Conservation (phyloP, 2,797 vertebrate genomes). For the Arctocebus calabarensis region DNA sequence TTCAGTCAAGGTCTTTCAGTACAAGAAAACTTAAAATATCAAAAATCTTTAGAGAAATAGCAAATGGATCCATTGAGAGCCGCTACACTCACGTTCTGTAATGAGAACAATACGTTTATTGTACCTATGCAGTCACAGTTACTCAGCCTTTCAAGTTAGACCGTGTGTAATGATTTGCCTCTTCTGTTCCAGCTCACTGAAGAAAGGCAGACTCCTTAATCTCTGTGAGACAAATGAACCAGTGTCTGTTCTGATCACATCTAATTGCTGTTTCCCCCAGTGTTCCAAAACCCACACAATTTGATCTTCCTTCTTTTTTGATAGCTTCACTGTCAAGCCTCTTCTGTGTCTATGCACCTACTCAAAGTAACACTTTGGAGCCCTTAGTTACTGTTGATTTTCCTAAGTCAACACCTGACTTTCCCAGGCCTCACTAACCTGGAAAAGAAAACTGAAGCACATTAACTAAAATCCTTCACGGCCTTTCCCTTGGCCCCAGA, state of each 20-base stretch:
- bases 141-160: constrained; percentile 4
- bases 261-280: not conserved
- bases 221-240: not conserved
- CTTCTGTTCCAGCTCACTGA: not conserved
- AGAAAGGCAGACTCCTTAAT: not conserved
- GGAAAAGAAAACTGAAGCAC: not conserved
- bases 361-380: not conserved
- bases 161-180: not conserved
- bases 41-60: constrained; percentile 57
- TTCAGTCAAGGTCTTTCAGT: constrained; percentile 10
- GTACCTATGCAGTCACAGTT: not conserved
- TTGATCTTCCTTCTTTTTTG: constrained; percentile 11
- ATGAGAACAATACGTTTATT: constrained; percentile 4
- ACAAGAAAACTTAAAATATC: constrained; percentile 41
- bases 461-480: not conserved
- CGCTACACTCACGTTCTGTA: not conserved
- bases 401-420: not conserved
- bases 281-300: not conserved
- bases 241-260: not conserved
- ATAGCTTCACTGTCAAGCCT: not conserved
- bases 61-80: constrained; percentile 20
- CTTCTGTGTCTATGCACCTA: not conserved
- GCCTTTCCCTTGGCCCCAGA: not conserved
- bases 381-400: not conserved
- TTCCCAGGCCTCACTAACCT: not conserved